Evolutionary conservation across 2,797 vertebrate genomes (phyloP).

Genomic region (Gymnopithys bicolor): DNA sequence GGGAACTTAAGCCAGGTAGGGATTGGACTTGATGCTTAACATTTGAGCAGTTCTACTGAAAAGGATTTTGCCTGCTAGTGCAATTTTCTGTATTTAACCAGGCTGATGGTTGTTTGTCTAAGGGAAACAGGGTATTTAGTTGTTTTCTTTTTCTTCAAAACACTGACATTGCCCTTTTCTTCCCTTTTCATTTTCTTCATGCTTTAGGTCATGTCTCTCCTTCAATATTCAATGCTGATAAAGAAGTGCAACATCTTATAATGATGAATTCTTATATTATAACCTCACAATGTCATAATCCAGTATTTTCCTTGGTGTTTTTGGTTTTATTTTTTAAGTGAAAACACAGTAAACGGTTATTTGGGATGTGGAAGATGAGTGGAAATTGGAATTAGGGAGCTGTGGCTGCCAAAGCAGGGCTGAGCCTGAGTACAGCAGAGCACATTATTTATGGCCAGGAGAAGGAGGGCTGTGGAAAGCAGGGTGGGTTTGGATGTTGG

Average conservation of each 20-base stretch:
- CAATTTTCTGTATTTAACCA: not conserved
- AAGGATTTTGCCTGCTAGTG: not conserved
- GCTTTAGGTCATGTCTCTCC: not conserved
- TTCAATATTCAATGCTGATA: not conserved
- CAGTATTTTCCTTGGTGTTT: not conserved
- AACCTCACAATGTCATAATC: not conserved
- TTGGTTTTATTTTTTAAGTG: not conserved
- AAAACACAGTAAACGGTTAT: not conserved
- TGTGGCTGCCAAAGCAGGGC: not conserved
- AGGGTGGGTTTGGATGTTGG: not conserved
- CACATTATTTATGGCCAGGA: not conserved
- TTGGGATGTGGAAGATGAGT: not conserved
- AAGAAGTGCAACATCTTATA: rapidly evolving
- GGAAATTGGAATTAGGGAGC: not conserved
- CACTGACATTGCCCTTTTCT: not conserved
- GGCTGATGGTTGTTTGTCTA: not conserved
- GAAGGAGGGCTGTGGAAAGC: not conserved
- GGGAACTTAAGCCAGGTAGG: not conserved
- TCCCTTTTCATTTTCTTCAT: not conserved
- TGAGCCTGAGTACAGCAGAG: not conserved
- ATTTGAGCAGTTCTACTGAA: not conserved
- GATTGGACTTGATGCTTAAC: not conserved
- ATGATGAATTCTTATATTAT: not conserved
- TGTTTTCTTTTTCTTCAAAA: not conserved
- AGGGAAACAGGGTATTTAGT: not conserved